These are phyloP conservation scores for Lasioglossum leucozonium DNA, from an alignment of 2,888 invertebrate species.

Conservation along the genomic window DNA sequence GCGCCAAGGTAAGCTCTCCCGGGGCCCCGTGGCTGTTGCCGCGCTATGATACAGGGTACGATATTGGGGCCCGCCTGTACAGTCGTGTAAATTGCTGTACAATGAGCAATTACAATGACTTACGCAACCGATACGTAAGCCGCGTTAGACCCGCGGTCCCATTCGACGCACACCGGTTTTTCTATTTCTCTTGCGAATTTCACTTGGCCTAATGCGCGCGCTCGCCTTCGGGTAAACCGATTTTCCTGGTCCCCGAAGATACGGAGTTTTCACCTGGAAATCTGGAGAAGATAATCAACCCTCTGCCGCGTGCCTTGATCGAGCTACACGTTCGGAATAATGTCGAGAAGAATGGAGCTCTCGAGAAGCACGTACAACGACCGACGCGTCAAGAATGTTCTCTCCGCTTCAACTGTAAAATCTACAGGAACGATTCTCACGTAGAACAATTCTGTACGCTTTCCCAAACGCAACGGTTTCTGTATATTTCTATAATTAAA, in stretches of 20 bases:
- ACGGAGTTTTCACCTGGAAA: neutral
- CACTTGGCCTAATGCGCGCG: too few species aligned
- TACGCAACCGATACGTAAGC: conserved; percentile 35
- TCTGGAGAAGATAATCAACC: neutral
- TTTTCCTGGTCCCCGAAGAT: neutral
- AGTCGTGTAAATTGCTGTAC: conserved; percentile 80
- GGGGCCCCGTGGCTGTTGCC: conserved; percentile 56
- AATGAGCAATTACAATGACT: conserved; percentile 78
- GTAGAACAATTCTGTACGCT: too few species aligned
- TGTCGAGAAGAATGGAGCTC: neutral
- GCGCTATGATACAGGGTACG: conserved; percentile 77
- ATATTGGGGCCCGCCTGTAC: conserved; percentile 77
- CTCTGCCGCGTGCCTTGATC: neutral
- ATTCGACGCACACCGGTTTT: neutral
- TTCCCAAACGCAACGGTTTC: too few species aligned
- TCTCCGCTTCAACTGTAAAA: too few species aligned
- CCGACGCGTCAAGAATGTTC: too few species aligned
- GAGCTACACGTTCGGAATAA: neutral
- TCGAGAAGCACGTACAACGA: too few species aligned
- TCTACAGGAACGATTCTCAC: too few species aligned
- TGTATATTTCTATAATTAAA: too few species aligned
- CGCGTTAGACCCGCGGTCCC: conserved; percentile 17
- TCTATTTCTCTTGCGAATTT: neutral
- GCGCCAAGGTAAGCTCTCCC: conserved; percentile 70
- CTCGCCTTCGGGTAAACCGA: too few species aligned